These are phyloP conservation scores for Edolisoma coerulescens DNA, from an alignment of 2,113 vertebrate species.

Conservation along the genomic window DNA sequence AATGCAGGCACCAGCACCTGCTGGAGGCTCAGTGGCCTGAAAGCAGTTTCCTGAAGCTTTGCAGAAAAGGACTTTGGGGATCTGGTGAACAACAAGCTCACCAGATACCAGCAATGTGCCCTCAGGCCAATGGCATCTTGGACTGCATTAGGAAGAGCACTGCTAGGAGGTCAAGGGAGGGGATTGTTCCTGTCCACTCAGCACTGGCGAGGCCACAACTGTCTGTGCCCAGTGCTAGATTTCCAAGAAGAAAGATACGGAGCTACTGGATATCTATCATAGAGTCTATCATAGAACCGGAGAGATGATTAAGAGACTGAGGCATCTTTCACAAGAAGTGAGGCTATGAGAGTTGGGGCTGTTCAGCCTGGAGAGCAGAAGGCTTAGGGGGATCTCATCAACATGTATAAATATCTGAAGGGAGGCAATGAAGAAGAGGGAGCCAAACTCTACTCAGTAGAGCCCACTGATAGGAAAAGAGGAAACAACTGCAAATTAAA, in stretches of 20 bases:
- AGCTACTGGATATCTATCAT: neutral
- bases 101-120: neutral
- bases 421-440: neutral
- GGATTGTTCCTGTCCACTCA: neutral
- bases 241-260: fast-evolving
- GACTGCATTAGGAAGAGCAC: neutral
- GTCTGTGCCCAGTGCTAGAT: neutral
- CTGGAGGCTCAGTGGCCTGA: neutral
- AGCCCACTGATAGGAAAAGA: neutral
- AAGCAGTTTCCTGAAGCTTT: neutral
- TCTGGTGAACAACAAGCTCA: neutral
- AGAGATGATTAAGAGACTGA: neutral
- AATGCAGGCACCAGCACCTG: neutral
- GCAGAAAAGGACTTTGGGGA: neutral
- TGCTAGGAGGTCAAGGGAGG: neutral
- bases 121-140: neutral
- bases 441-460: neutral
- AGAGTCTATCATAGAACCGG: neutral
- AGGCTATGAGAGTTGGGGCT: neutral
- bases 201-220: neutral
- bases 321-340: neutral
- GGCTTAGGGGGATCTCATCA: neutral
- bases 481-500: neutral
- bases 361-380: neutral
- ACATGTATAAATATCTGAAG: neutral